phyloP scores from a whole-genome alignment of 2,888 invertebrate species.

The Rhyacophila evoluta region DNA sequence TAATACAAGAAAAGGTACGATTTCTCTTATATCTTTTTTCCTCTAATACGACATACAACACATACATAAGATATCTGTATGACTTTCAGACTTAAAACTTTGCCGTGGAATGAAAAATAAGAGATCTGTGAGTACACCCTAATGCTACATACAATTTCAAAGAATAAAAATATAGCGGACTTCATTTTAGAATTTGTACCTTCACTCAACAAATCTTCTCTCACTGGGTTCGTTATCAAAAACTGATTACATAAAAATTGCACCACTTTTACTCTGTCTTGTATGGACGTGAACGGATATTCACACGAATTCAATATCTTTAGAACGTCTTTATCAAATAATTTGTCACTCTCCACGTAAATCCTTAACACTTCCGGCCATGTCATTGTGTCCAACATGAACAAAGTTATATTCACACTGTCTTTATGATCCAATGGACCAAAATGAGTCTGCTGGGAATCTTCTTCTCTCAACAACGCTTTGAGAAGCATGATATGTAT shows the following conservation, averaged over 20 bases:
- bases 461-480: slow-evolving; percentile 92
- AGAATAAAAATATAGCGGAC: too few species aligned
- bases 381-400: slow-evolving; percentile 93
- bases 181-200: slow-evolving; percentile 67
- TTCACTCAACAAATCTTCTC: slow-evolving; percentile 94
- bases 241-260: slow-evolving; percentile 96
- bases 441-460: slow-evolving; percentile 94
- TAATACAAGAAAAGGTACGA: too few species aligned
- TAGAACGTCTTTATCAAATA: slow-evolving; percentile 80
- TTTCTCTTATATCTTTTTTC: too few species aligned
- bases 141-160: too few species aligned
- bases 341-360: slow-evolving; percentile 91
- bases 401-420: slow-evolving; percentile 93
- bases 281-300: slow-evolving; percentile 89
- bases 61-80: too few species aligned
- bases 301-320: slow-evolving; percentile 79
- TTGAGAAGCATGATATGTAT: slow-evolving; percentile 94
- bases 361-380: slow-evolving; percentile 94
- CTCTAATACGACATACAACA: too few species aligned
- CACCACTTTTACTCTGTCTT: slow-evolving; percentile 83
- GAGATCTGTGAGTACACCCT: too few species aligned
- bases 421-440: slow-evolving; percentile 98
- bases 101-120: too few species aligned
- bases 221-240: slow-evolving; percentile 90
- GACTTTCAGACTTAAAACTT: too few species aligned